A percentile compares a stretch with the other conserved stretches of the same genome.
Conservation (phyloP, 2,888 invertebrate genomes). For the Tipula lateralis region DNA sequence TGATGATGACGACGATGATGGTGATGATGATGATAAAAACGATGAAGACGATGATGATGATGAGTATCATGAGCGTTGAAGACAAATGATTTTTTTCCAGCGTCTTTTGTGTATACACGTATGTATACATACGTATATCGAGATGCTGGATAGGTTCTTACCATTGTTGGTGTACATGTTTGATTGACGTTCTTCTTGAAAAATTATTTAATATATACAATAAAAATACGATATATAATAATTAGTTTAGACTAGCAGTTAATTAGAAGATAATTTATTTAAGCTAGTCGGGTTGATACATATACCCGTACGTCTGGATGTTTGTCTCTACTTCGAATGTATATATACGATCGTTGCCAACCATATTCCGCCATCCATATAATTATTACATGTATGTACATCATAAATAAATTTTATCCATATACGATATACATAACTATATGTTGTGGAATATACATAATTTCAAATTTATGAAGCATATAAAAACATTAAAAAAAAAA, state of each 20-base stretch:
- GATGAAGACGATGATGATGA: not conserved
- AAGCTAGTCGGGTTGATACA: not conserved
- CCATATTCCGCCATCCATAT: not conserved
- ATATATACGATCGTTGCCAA: not conserved
- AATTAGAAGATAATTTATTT: not conserved
- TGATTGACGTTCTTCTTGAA: constrained; percentile 1
- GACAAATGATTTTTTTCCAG: not conserved
- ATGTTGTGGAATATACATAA: not conserved
- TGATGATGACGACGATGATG: not conserved
- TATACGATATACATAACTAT: not conserved
- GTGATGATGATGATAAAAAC: not conserved
- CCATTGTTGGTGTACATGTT: not conserved
- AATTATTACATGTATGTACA: not conserved
- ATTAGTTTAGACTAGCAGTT: not conserved
- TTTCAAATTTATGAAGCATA: constrained; percentile 24
- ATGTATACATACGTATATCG: no score
- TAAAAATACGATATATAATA: not conserved
- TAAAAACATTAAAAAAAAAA: not conserved
- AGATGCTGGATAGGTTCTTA: not conserved
- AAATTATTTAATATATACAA: not conserved
- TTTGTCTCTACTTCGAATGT: not conserved
- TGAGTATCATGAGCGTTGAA: constrained; percentile 19
- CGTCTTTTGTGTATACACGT: not conserved
- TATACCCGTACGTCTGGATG: no score
- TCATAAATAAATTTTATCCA: constrained; percentile 1